A percentile compares a stretch with the other conserved stretches of the same genome.
phyloP scores from a whole-genome alignment of 2,797 vertebrate species.

The Dermochelys coriacea region DNA sequence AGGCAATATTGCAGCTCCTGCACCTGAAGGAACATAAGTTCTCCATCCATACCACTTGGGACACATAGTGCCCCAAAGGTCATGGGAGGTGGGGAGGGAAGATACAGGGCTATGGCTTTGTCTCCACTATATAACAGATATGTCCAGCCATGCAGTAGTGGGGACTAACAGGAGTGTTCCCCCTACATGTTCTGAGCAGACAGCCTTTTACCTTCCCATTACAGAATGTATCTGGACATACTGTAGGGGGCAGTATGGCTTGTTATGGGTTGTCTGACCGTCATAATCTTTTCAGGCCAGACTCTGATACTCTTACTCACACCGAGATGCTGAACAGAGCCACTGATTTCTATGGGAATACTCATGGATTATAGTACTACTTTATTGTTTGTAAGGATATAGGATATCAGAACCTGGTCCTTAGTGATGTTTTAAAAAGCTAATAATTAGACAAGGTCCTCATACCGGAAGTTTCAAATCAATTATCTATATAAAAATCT shows the following conservation, averaged over 20 bases:
- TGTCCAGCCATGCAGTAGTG: neutral
- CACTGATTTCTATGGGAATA: neutral
- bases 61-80: neutral
- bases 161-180: neutral
- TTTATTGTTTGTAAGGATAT: neutral
- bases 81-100: too few relatives aligned
- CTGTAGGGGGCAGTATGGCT: neutral
- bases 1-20: neutral
- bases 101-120: neutral
- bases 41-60: neutral
- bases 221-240: neutral
- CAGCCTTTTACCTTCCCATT: neutral
- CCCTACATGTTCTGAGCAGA: neutral
- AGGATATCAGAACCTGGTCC: neutral
- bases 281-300: neutral
- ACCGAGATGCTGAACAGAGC: neutral
- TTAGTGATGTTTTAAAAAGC: neutral
- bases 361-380: neutral
- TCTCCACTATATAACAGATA: neutral
- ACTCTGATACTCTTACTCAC: neutral
- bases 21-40: neutral
- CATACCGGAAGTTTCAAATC: neutral
- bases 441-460: neutral
- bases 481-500: neutral
- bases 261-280: neutral